Evolutionary conservation across 2,797 vertebrate species (phyloP), one percentile per base, ranked within the genome.

Genomic region (Pantherophis alleghaniensis): DNA sequence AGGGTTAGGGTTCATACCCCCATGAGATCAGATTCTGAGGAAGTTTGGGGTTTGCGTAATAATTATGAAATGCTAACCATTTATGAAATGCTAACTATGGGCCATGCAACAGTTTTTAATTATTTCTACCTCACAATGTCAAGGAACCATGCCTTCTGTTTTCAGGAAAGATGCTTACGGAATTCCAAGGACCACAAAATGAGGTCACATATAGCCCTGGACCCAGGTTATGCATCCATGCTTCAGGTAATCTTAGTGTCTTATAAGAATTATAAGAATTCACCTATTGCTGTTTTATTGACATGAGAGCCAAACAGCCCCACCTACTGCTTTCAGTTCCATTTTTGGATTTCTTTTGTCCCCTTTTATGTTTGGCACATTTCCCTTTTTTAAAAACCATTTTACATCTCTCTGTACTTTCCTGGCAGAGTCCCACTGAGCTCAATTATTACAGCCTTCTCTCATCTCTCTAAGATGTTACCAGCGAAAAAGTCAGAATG

Each of bases 241-340:
- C 20, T 42, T 37, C 18, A 79, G 18, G 7, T 10, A 79, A 10
- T 20, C 7, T 79, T 24, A 11, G 74, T 11, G 20, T 47, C 74
- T 83, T 47, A 0, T 12, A 20, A 47, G 47, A 83, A 22, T 42
- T 42, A 42, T 42, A 20, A 42, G 37, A 79, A 42, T 24, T 22
- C 74, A 24, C 74, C 20, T 20, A 18, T 51, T 56, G 10, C 88
- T 88, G 6, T 87, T 86, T 89, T 22, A 4, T 47, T 86, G 55
- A 0, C 0, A 13, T 2, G 26, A 0, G 12, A 16, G 7, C 57
- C n/a, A 26, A 22, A 16, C 3, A 5, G 9, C 5, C 3, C 0
- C 22, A 20, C 12, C 7, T 22, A 1, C 22, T 79, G 26, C 16
- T 0, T 0, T 5, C 14, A 4, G 14, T 10, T 69, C 51, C 47